These are phyloP conservation scores for Triops cancriformis DNA, from an alignment of 1,140 invertebrate species.

Conservation along the genomic window DNA sequence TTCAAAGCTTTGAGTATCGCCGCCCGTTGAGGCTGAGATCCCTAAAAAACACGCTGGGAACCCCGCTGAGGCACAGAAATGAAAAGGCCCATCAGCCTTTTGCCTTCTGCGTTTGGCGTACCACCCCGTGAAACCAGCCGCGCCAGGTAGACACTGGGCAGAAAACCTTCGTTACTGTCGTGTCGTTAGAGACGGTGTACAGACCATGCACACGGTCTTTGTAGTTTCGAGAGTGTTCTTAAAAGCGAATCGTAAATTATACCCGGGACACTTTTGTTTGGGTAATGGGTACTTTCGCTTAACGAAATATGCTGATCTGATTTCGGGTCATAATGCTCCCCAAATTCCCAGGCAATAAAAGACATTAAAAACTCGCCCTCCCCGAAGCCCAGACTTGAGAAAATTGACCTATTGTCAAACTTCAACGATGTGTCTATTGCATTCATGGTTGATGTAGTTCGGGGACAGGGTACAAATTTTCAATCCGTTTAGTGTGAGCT, in stretches of 20 bases:
- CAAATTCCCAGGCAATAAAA: no score
- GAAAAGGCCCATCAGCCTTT: slow-evolving; percentile 9
- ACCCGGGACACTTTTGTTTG: background rate
- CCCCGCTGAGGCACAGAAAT: slow-evolving; percentile 12
- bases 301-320: no score
- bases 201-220: background rate
- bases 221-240: background rate
- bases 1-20: slow-evolving; percentile 6
- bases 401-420: no score
- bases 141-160: background rate
- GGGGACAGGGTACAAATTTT: background rate
- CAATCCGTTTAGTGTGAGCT: background rate
- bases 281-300: no score
- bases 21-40: slow-evolving; percentile 11
- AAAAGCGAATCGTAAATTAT: background rate
- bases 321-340: no score
- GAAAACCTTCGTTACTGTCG: background rate
- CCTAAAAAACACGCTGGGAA: background rate
- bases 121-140: slow-evolving; percentile 8
- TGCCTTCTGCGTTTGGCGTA: slow-evolving; percentile 2
- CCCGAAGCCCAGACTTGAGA: no score
- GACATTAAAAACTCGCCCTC: no score
- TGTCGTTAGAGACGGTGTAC: background rate
- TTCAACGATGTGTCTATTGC: no score
- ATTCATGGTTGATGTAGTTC: no score